These are phyloP conservation scores for Nebria brevicollis DNA, from an alignment of 2,888 invertebrate species.

Conservation along the genomic window DNA sequence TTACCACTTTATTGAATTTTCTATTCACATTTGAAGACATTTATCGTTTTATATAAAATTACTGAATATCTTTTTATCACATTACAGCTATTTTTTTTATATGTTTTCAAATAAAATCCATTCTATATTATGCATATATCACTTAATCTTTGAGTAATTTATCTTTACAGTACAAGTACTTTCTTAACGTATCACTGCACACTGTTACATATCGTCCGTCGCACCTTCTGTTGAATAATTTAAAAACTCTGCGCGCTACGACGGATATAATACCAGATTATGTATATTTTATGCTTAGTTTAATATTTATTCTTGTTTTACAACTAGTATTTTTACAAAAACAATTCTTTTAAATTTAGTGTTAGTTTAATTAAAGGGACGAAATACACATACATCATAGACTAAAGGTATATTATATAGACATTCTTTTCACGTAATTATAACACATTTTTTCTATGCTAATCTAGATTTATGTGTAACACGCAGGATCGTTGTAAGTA, in stretches of 20 bases:
- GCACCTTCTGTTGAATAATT: too few species aligned
- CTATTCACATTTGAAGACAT: too few species aligned
- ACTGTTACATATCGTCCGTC: neutral
- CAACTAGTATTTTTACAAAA: neutral
- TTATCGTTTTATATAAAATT: too few species aligned
- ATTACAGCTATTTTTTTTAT: too few species aligned
- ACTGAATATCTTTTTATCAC: too few species aligned
- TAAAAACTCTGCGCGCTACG: neutral
- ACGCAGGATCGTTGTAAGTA: constrained; percentile 13
- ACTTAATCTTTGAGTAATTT: neutral
- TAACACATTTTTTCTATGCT: neutral
- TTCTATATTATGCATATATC: too few species aligned
- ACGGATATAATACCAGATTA: neutral
- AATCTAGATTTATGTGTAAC: constrained; percentile 14
- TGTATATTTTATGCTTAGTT: neutral
- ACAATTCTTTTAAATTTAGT: neutral
- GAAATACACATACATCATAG: neutral
- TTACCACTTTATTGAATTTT: too few species aligned
- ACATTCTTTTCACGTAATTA: constrained; percentile 8
- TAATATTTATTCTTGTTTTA: neutral
- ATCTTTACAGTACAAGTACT: neutral
- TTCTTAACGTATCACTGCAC: neutral
- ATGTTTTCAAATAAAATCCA: too few species aligned
- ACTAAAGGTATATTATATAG: constrained; percentile 3
- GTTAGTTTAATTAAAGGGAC: neutral